Evolutionary conservation across 2,888 invertebrate species (phyloP), one percentile per base, ranked within the genome.

Genomic region (Lottia scabra): DNA sequence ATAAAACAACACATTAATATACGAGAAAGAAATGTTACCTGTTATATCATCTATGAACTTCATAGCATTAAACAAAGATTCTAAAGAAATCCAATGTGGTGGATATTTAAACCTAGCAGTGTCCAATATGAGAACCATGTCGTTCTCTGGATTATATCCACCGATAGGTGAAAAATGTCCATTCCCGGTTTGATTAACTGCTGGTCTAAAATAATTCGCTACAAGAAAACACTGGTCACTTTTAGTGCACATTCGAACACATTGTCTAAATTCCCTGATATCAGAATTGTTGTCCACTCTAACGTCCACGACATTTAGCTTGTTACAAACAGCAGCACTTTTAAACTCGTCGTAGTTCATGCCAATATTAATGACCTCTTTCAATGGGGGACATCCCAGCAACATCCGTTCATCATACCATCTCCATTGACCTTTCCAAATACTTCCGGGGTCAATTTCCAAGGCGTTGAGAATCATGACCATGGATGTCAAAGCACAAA

Each of bases 351-450:
- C 84, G 67, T 89, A 79, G n/a, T 82, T 89, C 45, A 90, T 85
- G 10, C 90, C 90, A 13, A 83, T 80, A 65, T 77, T 70, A 27
- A 80, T 79, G 0, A 87, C 81, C 16, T 79, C 72, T 44, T 85
- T 82, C 43, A 89, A 75, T 0, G 89, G 85, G 2, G 87, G 83
- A 77, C 90, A 90, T 74, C 90, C 90, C 74, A 90, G 89, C 26
- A 90, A 81, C 90, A 90, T 90, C 45, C 85, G 81, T 78, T 90
- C 90, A 77, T 90, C 89, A 78, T 90, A 90, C 87, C 89, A 90
- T 27, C 89, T 81, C 90, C 90, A 90, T 4, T 87, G 85, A 0
- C 87, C 78, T 75, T 87, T 87, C 88, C 88, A 89, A 0, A 87
- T 81, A 13, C 79, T 76, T 19, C 85, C 86, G 0, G 89, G 89